Base-by-base conservation (phyloP, 2,113 vertebrate genomes). In the Erythrocercus mccallii region DNA sequence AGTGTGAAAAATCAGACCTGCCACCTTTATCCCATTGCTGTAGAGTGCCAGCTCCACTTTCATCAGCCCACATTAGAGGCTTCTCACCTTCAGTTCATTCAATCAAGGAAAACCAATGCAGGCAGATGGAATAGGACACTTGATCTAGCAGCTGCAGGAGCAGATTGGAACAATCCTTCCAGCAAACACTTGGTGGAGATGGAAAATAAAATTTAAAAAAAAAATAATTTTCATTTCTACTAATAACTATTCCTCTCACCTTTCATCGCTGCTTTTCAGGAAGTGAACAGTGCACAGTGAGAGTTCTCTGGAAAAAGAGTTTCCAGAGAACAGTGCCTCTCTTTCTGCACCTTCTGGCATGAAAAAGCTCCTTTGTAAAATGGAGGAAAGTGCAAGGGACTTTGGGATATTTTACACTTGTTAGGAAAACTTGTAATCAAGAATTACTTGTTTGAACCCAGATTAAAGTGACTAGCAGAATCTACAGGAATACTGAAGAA, bases 1-100 rank as follows among this genome's bases (percentile, higher is more conserved):
- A 69, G 37, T 82, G 79, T 89, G 73, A 95, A 95, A 92, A 92
- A 91, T 85, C 81, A 87, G 73, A 69, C 37, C 61, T 92, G 70
- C 56, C 61, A 85, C 53, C 28, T 78, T 88, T 78, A 90, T 73
- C 42, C 48, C 57, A 54, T 76, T 8, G 4, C 35, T 76, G 61
- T 81, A n/a, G 57, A 91, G 35, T 91, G 81, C 57, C 86, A 94
- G 11, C 19, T 95, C 45, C 65, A 51, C 35, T 91, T 92, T 91
- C 65, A 87, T 89, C 69, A 89, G n/a, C 12, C 47, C 47, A 61
- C 21, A 57, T 85, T 89, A 94, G 15, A 81, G 19, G n/a, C 70
- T 94, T 95, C 81, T 87, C 77, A 79, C 57, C 45, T 53, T 76
- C 58, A 74, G 81, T 65, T 81, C 77, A 27, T 51, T 94, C 81